These are phyloP conservation scores for Sphaerophoria rueppellii DNA, from an alignment of 2,888 invertebrate species.

Conservation along the genomic window DNA sequence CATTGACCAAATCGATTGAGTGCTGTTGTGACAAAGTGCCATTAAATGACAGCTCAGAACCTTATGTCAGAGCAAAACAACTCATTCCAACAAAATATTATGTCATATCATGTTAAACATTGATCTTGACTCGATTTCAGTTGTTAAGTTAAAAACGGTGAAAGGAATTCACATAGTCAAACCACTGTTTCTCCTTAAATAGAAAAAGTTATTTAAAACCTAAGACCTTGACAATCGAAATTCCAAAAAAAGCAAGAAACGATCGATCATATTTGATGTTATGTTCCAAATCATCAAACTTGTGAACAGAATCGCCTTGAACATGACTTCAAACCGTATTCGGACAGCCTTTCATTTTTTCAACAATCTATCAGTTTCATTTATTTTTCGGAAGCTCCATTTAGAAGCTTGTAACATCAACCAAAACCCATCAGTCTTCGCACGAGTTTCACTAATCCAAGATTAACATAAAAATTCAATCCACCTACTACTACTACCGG, in stretches of 20 bases:
- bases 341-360: constrained; percentile 4
- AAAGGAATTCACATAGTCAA: no score
- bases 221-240: constrained; percentile 1
- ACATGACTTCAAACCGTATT: neutral
- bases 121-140: no score
- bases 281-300: neutral
- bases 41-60: no score
- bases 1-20: no score
- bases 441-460: constrained; percentile 17
- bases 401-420: neutral
- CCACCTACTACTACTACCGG: constrained; percentile 36
- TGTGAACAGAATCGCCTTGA: neutral
- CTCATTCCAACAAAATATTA: no score
- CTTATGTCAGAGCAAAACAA: no score
- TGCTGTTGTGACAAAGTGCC: no score
- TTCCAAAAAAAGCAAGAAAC: neutral
- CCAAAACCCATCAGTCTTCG: neutral
- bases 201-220: neutral
- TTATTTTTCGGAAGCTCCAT: constrained; percentile 3
- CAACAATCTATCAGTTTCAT: constrained; percentile 14
- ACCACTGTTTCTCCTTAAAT: no score
- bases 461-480: constrained; percentile 21
- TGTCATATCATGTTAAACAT: no score
- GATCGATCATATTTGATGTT: constrained; percentile 31
- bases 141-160: no score